Base-by-base conservation (phyloP, 2,888 invertebrate genomes). In the Eupithecia centaureata region DNA sequence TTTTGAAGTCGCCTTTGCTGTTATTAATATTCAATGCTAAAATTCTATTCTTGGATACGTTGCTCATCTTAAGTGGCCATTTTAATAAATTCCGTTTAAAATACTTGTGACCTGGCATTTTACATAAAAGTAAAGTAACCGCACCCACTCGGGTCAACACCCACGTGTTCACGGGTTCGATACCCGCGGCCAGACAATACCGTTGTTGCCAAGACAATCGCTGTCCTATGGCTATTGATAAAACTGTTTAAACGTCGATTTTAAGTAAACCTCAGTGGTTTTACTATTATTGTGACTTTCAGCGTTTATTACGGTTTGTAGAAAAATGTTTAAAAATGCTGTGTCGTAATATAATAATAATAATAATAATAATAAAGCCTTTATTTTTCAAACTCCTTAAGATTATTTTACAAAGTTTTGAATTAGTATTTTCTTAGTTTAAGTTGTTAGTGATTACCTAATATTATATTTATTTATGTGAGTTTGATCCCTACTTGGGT, bases 111-210 rank as follows among this genome's bases (percentile, higher is more conserved):
- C 30, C 32, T 32, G 22, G 18, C 18, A 27, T 27, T 52, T 52
- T 27, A 27, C 52, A 25, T 52, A 52, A 27, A 52, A 27, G 5
- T 15, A 27, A 27, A n/a, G 42, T 22, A n/a, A 32, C 13, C 30
- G 12, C 66, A 30, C 70, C 64, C 62, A 70, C 67, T 27, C 63
- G 54, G 67, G 64, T 70, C 65, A 62, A 54, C 28, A 61, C 61
- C 67, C 67, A 67, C 67, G 59, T 56, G 63, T 13, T 51, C 61
- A 64, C 60, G 64, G 59, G 67, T 67, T 70, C 70, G 61, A 65
- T 62, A 65, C 61, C 56, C 70, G 65, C 25, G 47, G 25, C 28
- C 25, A 38, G 54, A 47, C 47, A 52, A 58, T 64, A 68, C 68
- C 61, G 68, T 68, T 68, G 63, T 68, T 51, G 33, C 42, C 57